phyloP scores from a whole-genome alignment of 2,797 vertebrate genomes.

The Sebastes hubbsi region DNA sequence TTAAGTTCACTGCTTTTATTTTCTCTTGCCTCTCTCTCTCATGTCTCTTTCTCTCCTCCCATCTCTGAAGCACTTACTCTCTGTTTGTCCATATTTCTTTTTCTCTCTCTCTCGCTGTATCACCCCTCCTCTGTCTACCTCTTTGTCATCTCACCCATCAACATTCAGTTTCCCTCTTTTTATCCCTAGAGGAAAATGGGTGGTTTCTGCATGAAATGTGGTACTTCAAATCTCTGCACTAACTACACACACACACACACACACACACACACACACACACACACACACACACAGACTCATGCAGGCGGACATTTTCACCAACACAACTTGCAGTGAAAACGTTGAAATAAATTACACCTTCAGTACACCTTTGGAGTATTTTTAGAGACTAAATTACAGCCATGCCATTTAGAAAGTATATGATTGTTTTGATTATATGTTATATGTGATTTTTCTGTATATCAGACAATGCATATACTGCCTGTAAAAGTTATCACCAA shows the following conservation, averaged over 20 bases:
- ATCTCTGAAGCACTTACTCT: background rate
- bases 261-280: background rate
- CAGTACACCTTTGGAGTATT: background rate
- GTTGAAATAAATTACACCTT: background rate
- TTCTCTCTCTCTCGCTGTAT: background rate
- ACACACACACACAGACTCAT: background rate
- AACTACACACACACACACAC: background rate
- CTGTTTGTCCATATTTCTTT: background rate
- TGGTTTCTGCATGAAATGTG: constrained; percentile 13
- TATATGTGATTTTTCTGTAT: background rate
- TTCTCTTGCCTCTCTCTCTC: background rate
- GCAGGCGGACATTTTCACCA: background rate
- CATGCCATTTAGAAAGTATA: background rate
- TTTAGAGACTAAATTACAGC: background rate
- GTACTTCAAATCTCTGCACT: background rate
- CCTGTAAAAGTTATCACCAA: background rate
- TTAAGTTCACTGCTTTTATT: background rate
- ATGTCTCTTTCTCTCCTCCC: background rate
- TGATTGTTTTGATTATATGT: background rate
- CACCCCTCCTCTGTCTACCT: background rate
- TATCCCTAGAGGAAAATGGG: constrained; percentile 13
- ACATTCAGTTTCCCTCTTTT: constrained; percentile 5
- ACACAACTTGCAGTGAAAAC: background rate
- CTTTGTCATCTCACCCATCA: constrained; percentile 24
- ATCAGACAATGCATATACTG: background rate